phyloP scores from a whole-genome alignment of 2,797 vertebrate genomes.

The Peromyscus aztecus region DNA sequence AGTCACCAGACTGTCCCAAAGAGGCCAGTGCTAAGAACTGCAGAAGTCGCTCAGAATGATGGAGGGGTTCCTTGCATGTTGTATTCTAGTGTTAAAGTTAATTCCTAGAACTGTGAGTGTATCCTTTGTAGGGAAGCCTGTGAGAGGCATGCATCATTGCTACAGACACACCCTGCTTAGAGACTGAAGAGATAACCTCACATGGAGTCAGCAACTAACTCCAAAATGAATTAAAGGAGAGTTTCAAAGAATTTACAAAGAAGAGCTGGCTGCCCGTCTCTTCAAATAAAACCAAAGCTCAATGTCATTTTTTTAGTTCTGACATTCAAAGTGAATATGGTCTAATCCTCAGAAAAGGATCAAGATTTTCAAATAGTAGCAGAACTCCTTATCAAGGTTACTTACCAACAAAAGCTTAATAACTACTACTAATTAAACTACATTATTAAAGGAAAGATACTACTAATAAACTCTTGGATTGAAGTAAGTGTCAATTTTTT shows the following conservation, averaged over 20 bases:
- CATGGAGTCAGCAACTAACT: constrained; percentile 45
- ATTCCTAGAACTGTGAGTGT: background rate
- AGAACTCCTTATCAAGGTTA: constrained; percentile 40
- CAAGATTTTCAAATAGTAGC: constrained; percentile 40
- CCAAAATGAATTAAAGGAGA: constrained; percentile 51
- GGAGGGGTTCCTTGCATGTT: background rate
- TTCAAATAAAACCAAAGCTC: constrained; percentile 66
- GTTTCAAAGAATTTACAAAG: constrained; percentile 33
- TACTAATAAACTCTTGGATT: background rate
- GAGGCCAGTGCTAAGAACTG: background rate
- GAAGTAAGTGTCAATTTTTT: background rate
- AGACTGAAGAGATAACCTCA: background rate
- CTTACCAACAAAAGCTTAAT: constrained; percentile 40
- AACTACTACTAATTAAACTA: constrained; percentile 28
- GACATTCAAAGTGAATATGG: constrained; percentile 41
- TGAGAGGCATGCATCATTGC: background rate
- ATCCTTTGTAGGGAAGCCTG: constrained; percentile 7
- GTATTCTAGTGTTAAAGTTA: constrained; percentile 17
- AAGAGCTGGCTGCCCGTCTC: constrained; percentile 17
- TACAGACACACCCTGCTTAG: background rate
- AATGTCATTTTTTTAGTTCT: constrained; percentile 33
- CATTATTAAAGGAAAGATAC: constrained; percentile 41
- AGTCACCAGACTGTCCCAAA: background rate
- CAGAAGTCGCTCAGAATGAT: background rate
- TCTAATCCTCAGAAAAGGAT: constrained; percentile 43